A percentile compares a stretch with the other conserved stretches of the same genome.
Evolutionary conservation across 2,888 invertebrate genomes (phyloP).

Genomic region (Boloria euphrosyne): DNA sequence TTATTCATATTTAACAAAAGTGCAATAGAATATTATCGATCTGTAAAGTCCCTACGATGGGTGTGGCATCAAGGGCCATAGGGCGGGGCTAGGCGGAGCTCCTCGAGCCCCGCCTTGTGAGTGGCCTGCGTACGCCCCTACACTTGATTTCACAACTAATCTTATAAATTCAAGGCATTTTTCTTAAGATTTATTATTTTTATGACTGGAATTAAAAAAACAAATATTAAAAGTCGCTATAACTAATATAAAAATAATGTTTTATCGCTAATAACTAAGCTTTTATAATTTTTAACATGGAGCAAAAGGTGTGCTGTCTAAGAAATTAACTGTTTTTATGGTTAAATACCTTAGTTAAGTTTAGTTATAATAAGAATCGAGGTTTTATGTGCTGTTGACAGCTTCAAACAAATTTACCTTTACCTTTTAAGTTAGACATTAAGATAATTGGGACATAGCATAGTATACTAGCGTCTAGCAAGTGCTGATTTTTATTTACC

Average conservation of each 20-base stretch:
- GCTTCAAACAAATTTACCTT: too few species aligned
- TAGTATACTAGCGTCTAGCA: too few species aligned
- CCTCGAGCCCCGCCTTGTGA: slow-evolving; percentile 45
- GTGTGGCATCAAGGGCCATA: slow-evolving; percentile 44
- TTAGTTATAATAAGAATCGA: too few species aligned
- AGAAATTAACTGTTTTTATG: not conserved
- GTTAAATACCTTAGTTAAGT: not conserved
- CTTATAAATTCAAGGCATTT: not conserved
- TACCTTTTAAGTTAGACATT: too few species aligned
- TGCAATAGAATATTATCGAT: slow-evolving; percentile 17
- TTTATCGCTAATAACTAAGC: not conserved
- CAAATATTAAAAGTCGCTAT: not conserved
- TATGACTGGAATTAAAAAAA: not conserved
- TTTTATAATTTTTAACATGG: not conserved
- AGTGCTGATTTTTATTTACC: too few species aligned
- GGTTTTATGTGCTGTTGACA: too few species aligned
- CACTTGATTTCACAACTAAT: slow-evolving; percentile 11
- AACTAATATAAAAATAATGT: not conserved
- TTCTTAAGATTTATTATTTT: not conserved
- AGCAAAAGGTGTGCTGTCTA: not conserved
- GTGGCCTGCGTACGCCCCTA: slow-evolving; percentile 56
- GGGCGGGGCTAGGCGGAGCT: slow-evolving; percentile 57
- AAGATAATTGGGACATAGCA: too few species aligned
- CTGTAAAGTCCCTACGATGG: slow-evolving; percentile 32
- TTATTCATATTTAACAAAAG: not conserved